Evolutionary conservation across 2,888 invertebrate species (phyloP).

Genomic region (Zygothrica quintamaculata): DNA sequence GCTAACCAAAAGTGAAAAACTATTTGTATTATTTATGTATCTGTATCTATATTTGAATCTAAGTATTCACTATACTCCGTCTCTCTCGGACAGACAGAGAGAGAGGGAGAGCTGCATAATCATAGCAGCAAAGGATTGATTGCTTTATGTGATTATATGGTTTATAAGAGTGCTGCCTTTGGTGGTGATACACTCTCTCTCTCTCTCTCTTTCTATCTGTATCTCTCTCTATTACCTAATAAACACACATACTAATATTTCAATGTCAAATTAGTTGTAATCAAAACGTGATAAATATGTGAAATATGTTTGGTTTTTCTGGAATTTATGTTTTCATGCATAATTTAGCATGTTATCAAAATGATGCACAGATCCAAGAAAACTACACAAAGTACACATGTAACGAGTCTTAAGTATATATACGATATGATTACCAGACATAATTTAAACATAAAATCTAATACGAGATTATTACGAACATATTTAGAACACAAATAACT

Average conservation of each 20-base stretch:
- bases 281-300: constrained; percentile 71
- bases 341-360: constrained; percentile 52
- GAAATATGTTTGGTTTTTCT: constrained; percentile 43
- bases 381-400: too few species aligned
- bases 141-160: constrained; percentile 65
- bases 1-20: constrained; percentile 54
- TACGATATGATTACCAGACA: too few species aligned
- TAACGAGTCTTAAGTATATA: too few species aligned
- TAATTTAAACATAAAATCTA: too few species aligned
- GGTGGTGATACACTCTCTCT: constrained; percentile 9
- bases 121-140: constrained; percentile 69
- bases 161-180: constrained; percentile 21
- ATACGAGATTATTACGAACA: too few species aligned
- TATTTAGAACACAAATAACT: too few species aligned
- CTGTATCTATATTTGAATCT: constrained; percentile 39
- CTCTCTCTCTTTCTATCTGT: constrained; percentile 3
- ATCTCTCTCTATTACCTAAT: constrained; percentile 3
- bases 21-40: constrained; percentile 71
- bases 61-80: constrained; percentile 11
- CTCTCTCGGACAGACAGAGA: background rate
- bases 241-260: constrained; percentile 69
- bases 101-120: constrained; percentile 34
- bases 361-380: constrained; percentile 1
- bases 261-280: constrained; percentile 78
- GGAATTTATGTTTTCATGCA: constrained; percentile 49